Evolutionary conservation across 2,888 invertebrate genomes (phyloP).

Genomic region (Syrphus vitripennis): DNA sequence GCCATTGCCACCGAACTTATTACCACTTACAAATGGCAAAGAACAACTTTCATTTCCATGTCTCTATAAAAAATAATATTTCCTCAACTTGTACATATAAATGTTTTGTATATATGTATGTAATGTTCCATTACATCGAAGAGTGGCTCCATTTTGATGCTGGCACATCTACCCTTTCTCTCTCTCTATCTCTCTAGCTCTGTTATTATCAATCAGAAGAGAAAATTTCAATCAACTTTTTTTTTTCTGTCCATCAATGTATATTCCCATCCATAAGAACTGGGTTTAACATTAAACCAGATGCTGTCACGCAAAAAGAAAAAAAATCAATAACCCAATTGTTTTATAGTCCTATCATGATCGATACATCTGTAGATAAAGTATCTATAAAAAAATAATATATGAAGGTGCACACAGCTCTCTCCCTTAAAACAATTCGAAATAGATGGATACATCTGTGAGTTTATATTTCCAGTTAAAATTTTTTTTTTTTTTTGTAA

Average conservation of each 20-base stretch:
- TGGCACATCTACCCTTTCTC: background rate
- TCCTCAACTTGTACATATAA: background rate
- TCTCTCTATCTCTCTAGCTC: no score
- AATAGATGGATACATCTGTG: background rate
- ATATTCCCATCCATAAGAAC: background rate
- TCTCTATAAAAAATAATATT: slow-evolving; percentile 11
- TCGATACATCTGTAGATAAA: background rate
- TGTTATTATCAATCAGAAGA: slow-evolving; percentile 10
- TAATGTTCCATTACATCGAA: background rate
- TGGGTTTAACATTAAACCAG: slow-evolving; percentile 1
- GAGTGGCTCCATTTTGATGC: background rate
- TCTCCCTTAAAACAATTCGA: background rate
- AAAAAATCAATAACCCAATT: background rate
- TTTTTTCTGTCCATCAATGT: background rate
- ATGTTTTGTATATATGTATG: background rate
- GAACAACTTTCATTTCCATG: slow-evolving; percentile 10
- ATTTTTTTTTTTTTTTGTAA: background rate
- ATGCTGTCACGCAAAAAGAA: background rate
- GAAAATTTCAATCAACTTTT: background rate
- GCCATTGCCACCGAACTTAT: background rate
- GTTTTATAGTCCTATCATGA: background rate
- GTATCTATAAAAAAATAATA: background rate
- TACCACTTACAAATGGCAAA: slow-evolving; percentile 5
- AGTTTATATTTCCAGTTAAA: background rate
- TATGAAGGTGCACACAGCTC: background rate